These are phyloP conservation scores for Eustalomyia histrio DNA, from an alignment of 2,888 invertebrate species.

Conservation along the genomic window DNA sequence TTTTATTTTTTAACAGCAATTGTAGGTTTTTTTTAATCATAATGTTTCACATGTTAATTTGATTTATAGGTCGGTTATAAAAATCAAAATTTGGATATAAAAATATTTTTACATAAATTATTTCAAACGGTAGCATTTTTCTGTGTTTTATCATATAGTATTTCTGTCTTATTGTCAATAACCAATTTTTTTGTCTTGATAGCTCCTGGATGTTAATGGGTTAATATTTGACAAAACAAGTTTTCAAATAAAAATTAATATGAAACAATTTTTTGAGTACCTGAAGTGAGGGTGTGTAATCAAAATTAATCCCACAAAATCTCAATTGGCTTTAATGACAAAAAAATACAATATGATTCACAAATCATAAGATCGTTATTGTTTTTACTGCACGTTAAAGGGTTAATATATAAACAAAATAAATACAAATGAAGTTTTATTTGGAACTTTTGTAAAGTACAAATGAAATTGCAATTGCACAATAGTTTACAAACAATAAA, in stretches of 20 bases:
- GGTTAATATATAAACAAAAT: constrained; percentile 18
- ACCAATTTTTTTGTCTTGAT: too few species aligned
- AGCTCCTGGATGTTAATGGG: too few species aligned
- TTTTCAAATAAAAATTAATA: background rate
- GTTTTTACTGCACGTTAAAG: background rate
- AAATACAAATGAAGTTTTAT: background rate
- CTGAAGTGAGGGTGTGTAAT: background rate
- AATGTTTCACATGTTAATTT: too few species aligned
- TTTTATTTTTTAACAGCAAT: too few species aligned
- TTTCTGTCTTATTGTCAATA: too few species aligned
- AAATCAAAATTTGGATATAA: too few species aligned
- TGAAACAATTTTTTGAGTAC: background rate
- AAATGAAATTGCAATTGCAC: constrained; percentile 57
- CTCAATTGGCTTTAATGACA: background rate
- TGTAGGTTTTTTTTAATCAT: too few species aligned
- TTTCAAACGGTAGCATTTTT: too few species aligned
- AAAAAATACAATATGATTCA: background rate
- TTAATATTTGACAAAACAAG: background rate
- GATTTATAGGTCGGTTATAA: too few species aligned
- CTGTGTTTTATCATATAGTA: too few species aligned
- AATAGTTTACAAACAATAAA: constrained; percentile 54
- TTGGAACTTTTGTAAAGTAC: background rate
- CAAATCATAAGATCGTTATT: background rate
- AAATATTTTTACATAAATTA: too few species aligned
- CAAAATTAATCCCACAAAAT: background rate